phyloP scores from a whole-genome alignment of 2,888 invertebrate genomes.

The Steinernema scapterisci region DNA sequence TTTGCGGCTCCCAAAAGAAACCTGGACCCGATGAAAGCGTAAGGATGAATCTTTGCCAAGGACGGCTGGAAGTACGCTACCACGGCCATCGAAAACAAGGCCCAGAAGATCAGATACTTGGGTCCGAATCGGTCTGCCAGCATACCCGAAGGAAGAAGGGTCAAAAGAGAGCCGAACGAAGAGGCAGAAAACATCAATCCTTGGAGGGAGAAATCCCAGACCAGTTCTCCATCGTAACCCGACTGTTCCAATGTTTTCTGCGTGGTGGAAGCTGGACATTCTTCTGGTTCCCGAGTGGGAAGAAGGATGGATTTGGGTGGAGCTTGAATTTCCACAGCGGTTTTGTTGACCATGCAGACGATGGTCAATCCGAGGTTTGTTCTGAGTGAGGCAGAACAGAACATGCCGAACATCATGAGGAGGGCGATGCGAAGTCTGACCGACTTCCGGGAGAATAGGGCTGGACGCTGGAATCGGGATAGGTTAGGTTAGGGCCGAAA shows the following conservation, averaged over 20 bases:
- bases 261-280: neutral
- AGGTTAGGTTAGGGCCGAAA: too few relatives aligned
- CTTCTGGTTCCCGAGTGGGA: neutral
- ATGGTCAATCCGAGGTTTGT: slow-evolving; percentile 19
- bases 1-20: slow-evolving; percentile 56
- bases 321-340: neutral
- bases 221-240: slow-evolving; percentile 46
- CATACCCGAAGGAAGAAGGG: slow-evolving; percentile 48
- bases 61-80: slow-evolving; percentile 47
- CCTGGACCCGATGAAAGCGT: slow-evolving; percentile 46
- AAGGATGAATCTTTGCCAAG: slow-evolving; percentile 46
- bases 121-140: slow-evolving; percentile 57
- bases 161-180: slow-evolving; percentile 56
- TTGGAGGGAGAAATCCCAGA: slow-evolving; percentile 55
- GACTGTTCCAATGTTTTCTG: neutral
- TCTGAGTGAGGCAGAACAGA: neutral
- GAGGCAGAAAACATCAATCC: slow-evolving; percentile 51
- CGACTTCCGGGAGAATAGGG: slow-evolving; percentile 5
- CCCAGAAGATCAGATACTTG: slow-evolving; percentile 47
- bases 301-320: neutral
- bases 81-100: slow-evolving; percentile 40
- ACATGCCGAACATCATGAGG: slow-evolving; percentile 28
- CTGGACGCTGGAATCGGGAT: slow-evolving; percentile 18
- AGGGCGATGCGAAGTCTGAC: slow-evolving; percentile 3
- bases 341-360: slow-evolving; percentile 24